Evolutionary conservation across 92 coral and sea anemone genomes (phyloP).

Genomic region (Siderastrea radians): DNA sequence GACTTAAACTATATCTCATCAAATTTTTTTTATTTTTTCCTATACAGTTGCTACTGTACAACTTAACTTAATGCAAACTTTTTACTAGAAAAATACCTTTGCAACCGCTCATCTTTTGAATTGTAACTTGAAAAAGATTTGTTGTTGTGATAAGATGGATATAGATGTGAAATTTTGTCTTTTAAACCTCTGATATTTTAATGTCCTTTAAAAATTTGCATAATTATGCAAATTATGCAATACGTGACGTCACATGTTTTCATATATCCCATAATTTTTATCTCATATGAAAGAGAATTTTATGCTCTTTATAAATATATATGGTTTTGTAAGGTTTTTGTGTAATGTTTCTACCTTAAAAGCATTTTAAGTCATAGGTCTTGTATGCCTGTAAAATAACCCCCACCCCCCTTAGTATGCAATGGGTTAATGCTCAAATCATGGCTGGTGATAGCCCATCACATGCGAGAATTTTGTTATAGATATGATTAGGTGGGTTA

Average conservation of each 20-base stretch:
- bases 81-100: neutral
- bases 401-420: slow-evolving; percentile 12
- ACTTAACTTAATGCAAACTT: no score
- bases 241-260: slow-evolving; percentile 2
- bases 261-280: slow-evolving; percentile 13
- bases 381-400: neutral
- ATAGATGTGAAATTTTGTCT: neutral
- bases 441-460: no score
- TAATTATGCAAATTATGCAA: slow-evolving; percentile 22
- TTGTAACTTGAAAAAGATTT: slow-evolving; percentile 1
- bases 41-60: neutral
- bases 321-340: slow-evolving; percentile 30
- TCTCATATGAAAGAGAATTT: slow-evolving; percentile 12
- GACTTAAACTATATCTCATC: slow-evolving; percentile 14
- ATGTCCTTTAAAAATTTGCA: neutral
- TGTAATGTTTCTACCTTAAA: slow-evolving; percentile 13
- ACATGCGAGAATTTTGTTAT: no score
- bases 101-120: neutral
- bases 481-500: no score
- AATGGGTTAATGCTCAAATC: no score
- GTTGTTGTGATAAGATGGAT: neutral
- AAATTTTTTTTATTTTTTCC: slow-evolving; percentile 1
- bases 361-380: slow-evolving; percentile 5
- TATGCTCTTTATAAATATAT: slow-evolving; percentile 20
- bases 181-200: no score